Conservation (phyloP, 2,888 invertebrate genomes). For the Tachina grossa region DNA sequence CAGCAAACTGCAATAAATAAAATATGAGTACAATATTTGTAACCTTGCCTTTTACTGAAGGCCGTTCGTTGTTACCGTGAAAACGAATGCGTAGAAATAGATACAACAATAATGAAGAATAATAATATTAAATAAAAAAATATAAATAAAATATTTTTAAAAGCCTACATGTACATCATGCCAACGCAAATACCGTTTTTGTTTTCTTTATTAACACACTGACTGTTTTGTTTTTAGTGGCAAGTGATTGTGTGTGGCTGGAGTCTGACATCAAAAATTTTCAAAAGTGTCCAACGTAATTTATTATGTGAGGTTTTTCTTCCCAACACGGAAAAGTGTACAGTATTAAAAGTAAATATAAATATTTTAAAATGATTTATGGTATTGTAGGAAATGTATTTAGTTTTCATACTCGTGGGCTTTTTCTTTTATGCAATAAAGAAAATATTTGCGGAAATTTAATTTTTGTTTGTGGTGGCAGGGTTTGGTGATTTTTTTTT, state of each 20-base stretch:
- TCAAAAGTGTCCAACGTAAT: constrained; percentile 42
- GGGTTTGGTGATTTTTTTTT: too few relatives aligned
- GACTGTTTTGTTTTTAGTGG: constrained; percentile 10
- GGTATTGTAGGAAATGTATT: neutral
- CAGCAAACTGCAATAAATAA: constrained; percentile 49
- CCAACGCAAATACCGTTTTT: constrained; percentile 44
- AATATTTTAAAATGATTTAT: constrained; percentile 37
- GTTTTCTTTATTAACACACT: constrained; percentile 40
- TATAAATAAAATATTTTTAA: neutral
- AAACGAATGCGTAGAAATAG: constrained; percentile 62
- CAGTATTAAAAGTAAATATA: neutral
- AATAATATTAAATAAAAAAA: neutral
- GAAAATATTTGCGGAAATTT: neutral
- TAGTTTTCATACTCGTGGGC: neutral
- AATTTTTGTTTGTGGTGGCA: too few relatives aligned
- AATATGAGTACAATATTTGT: constrained; percentile 61
- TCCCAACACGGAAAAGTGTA: constrained; percentile 34
- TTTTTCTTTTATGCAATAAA: neutral
- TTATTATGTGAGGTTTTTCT: constrained; percentile 48
- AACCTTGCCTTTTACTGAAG: constrained; percentile 72
- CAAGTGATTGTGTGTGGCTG: constrained; percentile 23
- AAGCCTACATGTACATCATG: constrained; percentile 35
- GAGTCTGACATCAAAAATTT: constrained; percentile 42
- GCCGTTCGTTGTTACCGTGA: constrained; percentile 65
- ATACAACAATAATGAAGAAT: constrained; percentile 26